Evolutionary conservation across 2,797 vertebrate genomes (phyloP).

Genomic region (Hemibagrus guttatus): DNA sequence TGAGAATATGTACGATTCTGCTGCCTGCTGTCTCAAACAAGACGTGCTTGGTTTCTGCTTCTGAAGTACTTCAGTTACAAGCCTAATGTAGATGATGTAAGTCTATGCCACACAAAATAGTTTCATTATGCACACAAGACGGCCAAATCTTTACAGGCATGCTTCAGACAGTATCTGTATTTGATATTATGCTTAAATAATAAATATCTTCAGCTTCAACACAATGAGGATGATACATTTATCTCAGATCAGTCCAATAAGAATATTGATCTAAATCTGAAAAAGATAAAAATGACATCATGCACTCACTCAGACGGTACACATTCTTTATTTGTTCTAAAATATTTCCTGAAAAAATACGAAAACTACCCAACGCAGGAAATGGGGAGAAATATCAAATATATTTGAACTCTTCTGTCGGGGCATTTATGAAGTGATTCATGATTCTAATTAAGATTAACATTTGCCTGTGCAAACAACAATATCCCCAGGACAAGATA

Average conservation of each 20-base stretch:
- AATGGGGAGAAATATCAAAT: background rate
- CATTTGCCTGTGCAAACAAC: constrained; percentile 42
- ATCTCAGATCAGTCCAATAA: background rate
- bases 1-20: background rate
- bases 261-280: background rate
- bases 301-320: background rate
- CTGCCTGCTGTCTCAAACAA: background rate
- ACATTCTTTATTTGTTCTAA: background rate
- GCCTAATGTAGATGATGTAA: background rate
- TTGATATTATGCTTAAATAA: background rate
- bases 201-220: background rate
- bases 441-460: constrained; percentile 96
- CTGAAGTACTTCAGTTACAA: background rate
- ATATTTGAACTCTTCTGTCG: constrained; percentile 50
- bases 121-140: background rate
- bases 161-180: background rate
- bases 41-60: background rate
- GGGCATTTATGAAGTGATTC: constrained; percentile 67
- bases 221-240: background rate
- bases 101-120: background rate
- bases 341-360: background rate
- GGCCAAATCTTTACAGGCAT: background rate
- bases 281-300: background rate
- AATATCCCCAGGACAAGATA: constrained; percentile 46
- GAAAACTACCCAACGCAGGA: background rate